phyloP scores from a whole-genome alignment of 1,140 invertebrate species.

The Cepaea nemoralis region DNA sequence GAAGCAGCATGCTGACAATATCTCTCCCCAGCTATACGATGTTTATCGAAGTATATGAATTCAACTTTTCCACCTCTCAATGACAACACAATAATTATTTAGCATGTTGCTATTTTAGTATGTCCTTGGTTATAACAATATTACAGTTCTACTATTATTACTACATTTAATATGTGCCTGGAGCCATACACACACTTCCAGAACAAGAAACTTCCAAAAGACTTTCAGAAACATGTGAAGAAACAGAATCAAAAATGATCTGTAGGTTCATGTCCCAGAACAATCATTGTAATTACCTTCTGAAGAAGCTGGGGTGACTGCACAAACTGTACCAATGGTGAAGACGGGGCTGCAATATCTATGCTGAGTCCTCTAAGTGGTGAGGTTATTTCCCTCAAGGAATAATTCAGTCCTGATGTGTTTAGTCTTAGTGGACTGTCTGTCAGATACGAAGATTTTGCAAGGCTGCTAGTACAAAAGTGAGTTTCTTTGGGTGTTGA shows the following conservation, averaged over 20 bases:
- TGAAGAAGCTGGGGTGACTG: slow-evolving; percentile 35
- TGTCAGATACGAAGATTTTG: not conserved
- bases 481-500: slow-evolving; percentile 21
- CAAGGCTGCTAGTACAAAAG: not conserved
- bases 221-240: not conserved
- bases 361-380: slow-evolving; percentile 20
- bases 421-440: not conserved
- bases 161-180: too few relatives aligned
- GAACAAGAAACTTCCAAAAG: not conserved
- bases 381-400: slow-evolving; percentile 18
- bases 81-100: too few relatives aligned
- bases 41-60: too few relatives aligned
- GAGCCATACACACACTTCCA: too few relatives aligned
- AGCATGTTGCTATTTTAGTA: too few relatives aligned
- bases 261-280: not conserved
- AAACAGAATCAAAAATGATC: not conserved
- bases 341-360: not conserved
- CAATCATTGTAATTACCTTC: slow-evolving; percentile 20
- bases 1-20: too few relatives aligned
- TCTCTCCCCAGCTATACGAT: too few relatives aligned
- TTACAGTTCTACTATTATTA: too few relatives aligned
- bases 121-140: too few relatives aligned
- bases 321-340: slow-evolving; percentile 22
- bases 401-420: not conserved
- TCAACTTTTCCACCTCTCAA: too few relatives aligned